Base-by-base conservation (phyloP, 1,140 invertebrate species). In the Paraescarpia echinospica region DNA sequence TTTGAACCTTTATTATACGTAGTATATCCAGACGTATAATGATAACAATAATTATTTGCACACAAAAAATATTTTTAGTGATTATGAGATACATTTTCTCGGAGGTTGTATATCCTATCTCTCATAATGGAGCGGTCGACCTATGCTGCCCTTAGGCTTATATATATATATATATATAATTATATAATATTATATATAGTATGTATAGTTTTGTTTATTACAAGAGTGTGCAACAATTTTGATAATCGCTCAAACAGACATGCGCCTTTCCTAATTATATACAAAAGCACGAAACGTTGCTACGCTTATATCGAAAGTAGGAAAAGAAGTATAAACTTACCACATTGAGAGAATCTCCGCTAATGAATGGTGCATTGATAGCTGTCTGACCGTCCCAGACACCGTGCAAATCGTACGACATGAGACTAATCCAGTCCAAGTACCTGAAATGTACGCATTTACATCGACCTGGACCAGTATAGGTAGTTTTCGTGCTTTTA, bases 351-450 rank as follows among this genome's bases (percentile, higher is more conserved):
- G 59, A 77, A 77, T 77, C 59, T 77, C 59, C 59, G 59, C 59
- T 77, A 77, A 77, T 77, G 22, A 77, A 77, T 2, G 96, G 95
- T n/a, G 96, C 94, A 91, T 96, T 95, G 93, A 96, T 96, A 0
- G 95, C 96, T n/a, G 98, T 98, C 95, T 98, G 97, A 35, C 98
- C 98, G 95, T 99, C 98, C 98, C 98, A 99, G 96, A 98, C 98
- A 14, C 98, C 98, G 95, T 99, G 98, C 95, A 99, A 98, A 96
- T 99, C 98, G 96, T 99, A 97, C 98, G 99, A 94, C 96, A 96
- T 96, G 34, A 99, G 96, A 96, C 99, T 99, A 96, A 99, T 98
- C 97, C 99, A 99, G 96, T 99, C 98, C 93, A 99, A 96, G 96
- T 99, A 97, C 95, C 98, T 98, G 96, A 31, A 77, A 77, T 77